Evolutionary conservation across 1,140 invertebrate species (phyloP).

Genomic region (Phthorimaea operculella): DNA sequence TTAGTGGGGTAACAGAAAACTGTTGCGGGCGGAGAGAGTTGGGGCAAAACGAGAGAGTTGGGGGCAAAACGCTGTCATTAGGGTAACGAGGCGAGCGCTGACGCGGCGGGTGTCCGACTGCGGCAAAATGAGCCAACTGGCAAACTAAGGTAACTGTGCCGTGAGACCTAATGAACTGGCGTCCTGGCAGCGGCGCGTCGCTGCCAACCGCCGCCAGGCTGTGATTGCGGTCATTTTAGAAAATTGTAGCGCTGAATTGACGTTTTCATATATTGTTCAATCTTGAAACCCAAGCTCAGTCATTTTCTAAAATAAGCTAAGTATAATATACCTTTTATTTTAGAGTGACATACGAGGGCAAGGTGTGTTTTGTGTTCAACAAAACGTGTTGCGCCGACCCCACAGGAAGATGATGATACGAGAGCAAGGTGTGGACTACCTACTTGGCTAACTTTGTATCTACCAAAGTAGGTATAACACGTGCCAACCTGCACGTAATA

Average conservation of each 20-base stretch:
- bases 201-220: neutral
- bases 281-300: too few relatives aligned
- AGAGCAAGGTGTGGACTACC: too few relatives aligned
- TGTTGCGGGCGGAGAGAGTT: slow-evolving; percentile 15
- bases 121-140: slow-evolving; percentile 4
- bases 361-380: too few relatives aligned
- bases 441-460: too few relatives aligned
- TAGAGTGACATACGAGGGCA: too few relatives aligned
- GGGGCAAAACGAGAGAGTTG: slow-evolving; percentile 45
- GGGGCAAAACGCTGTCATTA: slow-evolving; percentile 61
- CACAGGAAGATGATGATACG: too few relatives aligned
- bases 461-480: too few relatives aligned
- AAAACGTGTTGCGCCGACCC: too few relatives aligned
- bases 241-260: neutral
- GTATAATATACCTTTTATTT: too few relatives aligned
- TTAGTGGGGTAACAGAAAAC: slow-evolving; percentile 38
- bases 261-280: too few relatives aligned
- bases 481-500: too few relatives aligned
- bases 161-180: slow-evolving; percentile 51
- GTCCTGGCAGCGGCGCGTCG: slow-evolving; percentile 25
- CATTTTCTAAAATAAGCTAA: too few relatives aligned
- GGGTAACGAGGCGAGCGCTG: slow-evolving; percentile 58
- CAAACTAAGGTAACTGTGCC: slow-evolving; percentile 32
- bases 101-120: slow-evolving; percentile 28
- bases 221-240: neutral